Conservation (phyloP, 1,140 invertebrate genomes). For the Rhyzopertha dominica region DNA sequence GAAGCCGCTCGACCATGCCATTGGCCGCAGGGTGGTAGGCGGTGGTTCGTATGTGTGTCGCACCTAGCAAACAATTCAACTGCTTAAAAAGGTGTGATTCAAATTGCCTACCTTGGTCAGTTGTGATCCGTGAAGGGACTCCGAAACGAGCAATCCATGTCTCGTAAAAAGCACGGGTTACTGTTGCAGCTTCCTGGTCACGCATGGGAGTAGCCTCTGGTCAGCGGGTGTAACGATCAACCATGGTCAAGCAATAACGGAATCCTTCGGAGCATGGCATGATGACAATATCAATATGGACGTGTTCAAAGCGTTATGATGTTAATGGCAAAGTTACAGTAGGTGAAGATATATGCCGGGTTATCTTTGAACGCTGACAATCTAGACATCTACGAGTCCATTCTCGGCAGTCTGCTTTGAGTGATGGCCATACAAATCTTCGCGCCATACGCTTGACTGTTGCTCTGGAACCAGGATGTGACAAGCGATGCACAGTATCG, state of each 20-base stretch:
- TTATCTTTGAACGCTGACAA: slow-evolving; percentile 33
- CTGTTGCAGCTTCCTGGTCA: slow-evolving; percentile 18
- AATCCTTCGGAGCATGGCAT: not conserved
- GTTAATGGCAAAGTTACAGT: slow-evolving; percentile 13
- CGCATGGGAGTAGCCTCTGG: slow-evolving; percentile 38
- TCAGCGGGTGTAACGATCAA: slow-evolving; percentile 44
- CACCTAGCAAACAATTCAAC: slow-evolving; percentile 27
- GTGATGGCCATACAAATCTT: slow-evolving; percentile 35
- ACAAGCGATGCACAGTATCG: slow-evolving; percentile 24
- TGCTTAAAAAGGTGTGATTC: slow-evolving; percentile 24
- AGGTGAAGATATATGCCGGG: slow-evolving; percentile 17
- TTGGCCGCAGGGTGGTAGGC: slow-evolving; percentile 43
- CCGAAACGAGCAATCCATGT: slow-evolving; percentile 2
- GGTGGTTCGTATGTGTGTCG: slow-evolving; percentile 28
- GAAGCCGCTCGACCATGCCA: slow-evolving; percentile 43
- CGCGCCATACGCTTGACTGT: slow-evolving; percentile 20
- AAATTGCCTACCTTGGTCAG: slow-evolving; percentile 42
- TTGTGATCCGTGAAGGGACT: slow-evolving; percentile 30
- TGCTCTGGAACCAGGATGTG: slow-evolving; percentile 27
- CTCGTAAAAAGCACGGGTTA: slow-evolving; percentile 7
- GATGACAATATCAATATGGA: slow-evolving; percentile 27
- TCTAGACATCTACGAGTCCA: slow-evolving; percentile 27
- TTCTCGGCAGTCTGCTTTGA: slow-evolving; percentile 22
- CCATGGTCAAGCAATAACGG: slow-evolving; percentile 23
- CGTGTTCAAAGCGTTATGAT: slow-evolving; percentile 26